Evolutionary conservation across 2,113 vertebrate genomes (phyloP), one percentile per base, ranked within the genome.

Genomic region (Syngnathus typhle): DNA sequence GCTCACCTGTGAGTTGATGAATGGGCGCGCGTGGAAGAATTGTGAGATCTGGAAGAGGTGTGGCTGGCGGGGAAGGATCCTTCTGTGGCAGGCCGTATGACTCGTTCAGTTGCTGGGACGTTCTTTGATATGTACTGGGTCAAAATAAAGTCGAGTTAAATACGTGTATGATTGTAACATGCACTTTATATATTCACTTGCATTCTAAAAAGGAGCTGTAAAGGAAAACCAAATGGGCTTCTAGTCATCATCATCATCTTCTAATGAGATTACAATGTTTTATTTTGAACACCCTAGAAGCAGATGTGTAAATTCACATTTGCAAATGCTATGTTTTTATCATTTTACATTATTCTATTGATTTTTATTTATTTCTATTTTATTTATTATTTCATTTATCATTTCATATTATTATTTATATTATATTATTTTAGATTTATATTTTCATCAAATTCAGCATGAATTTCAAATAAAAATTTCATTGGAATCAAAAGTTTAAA

Each of bases 71-170:
- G 95, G 87, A 98, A 96, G 0, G 95, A 95, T 5, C 92, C 94
- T 81, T 95, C 95, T 19, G 93, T 90, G 85, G 92, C 93, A 72
- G 94, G 94, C 79, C 93, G 91, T 85, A 96, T 97, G 86, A 96
- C 93, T 0, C 95, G 93, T 73, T 98, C 96, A 0, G 95, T 95
- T 77, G 92, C 92, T 65, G 95, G 94, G 71, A 95, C 88, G 1
- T 97, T 98, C 92, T 98, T 98, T 85, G 96, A 95, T 87, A 98
- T 94, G 75, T 96, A 98, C 96, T 98, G 88, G 37, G 87, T 87
- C 0, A 46, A 75, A 41, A 65, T 23, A 38, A 32, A 65, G 47
- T 39, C 27, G 2, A 32, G 3, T 32, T 32, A 32, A 32, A 32
- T 23, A 23, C 23, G 23, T 23, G 23, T 23, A 23, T 32, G 27